Percentiles rank a stretch among this genome's conserved stretches.
phyloP scores from a whole-genome alignment of 1,140 invertebrate genomes.

The Macrobrachium nipponense region DNA sequence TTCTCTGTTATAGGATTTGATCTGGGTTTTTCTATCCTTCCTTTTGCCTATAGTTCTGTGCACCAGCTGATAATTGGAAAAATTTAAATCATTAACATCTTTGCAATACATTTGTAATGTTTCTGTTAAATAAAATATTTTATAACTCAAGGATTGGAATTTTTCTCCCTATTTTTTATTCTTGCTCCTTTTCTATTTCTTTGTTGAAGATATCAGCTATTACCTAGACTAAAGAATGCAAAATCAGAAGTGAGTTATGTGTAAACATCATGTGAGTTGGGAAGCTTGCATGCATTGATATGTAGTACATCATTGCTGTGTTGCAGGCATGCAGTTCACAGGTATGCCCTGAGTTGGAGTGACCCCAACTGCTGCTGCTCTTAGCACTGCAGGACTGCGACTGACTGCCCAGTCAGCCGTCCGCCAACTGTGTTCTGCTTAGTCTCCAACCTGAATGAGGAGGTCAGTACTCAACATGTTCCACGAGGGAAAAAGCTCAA shows the following conservation, averaged over 20 bases:
- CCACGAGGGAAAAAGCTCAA: no score
- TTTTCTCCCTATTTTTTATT: no score
- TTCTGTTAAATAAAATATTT: conserved; percentile 1
- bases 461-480: conserved; percentile 76
- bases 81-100: conserved; percentile 36
- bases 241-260: neutral
- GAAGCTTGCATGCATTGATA: neutral
- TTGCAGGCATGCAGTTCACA: conserved; percentile 64
- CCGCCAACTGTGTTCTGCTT: conserved; percentile 83
- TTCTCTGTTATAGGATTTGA: conserved; percentile 11
- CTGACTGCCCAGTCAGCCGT: conserved; percentile 67
- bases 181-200: neutral
- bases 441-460: conserved; percentile 91
- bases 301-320: conserved; percentile 31
- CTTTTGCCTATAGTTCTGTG: conserved; percentile 52
- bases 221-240: neutral
- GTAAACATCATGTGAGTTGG: no score
- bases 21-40: conserved; percentile 57
- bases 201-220: conserved; percentile 5
- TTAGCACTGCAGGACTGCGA: conserved; percentile 67
- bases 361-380: conserved; percentile 74
- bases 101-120: conserved; percentile 37
- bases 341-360: conserved; percentile 75
- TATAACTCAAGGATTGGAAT: no score
- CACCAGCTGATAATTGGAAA: conserved; percentile 51